Conservation (phyloP, 2,113 vertebrate species). For the Blennius ocellaris region DNA sequence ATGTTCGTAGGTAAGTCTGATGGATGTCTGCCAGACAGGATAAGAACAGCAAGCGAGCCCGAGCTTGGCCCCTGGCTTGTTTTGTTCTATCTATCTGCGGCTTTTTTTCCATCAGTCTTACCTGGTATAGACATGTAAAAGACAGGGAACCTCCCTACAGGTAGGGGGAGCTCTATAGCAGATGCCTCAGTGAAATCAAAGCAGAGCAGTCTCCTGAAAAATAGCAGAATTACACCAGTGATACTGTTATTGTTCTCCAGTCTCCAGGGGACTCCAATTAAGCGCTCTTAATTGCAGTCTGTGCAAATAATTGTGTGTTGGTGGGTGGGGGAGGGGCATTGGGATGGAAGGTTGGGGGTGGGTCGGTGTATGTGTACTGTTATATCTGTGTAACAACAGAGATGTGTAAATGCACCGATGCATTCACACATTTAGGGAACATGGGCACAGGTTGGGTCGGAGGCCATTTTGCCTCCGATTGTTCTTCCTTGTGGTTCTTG, state of each 20-base stretch:
- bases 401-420: constrained; percentile 80
- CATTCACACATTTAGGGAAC: constrained; percentile 84
- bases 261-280: constrained; percentile 78
- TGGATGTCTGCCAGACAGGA: constrained; percentile 64
- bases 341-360: constrained; percentile 6
- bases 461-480: constrained; percentile 70
- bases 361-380: constrained; percentile 66
- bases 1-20: constrained; percentile 77
- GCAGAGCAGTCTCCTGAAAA: constrained; percentile 69
- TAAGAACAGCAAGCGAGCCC: constrained; percentile 56
- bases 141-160: constrained; percentile 78
- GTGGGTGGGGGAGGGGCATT: constrained; percentile 31
- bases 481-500: constrained; percentile 77
- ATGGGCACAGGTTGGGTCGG: constrained; percentile 83
- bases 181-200: constrained; percentile 59
- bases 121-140: constrained; percentile 66
- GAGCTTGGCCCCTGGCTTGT: constrained; percentile 45
- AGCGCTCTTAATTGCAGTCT: constrained; percentile 79
- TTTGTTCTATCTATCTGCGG: constrained; percentile 71
- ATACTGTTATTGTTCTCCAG: constrained; percentile 75
- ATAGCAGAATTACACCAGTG: constrained; percentile 72
- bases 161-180: constrained; percentile 85
- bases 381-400: constrained; percentile 72
- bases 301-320: constrained; percentile 72
- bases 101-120: constrained; percentile 78